Evolutionary conservation across 2,888 invertebrate species (phyloP), one percentile per base, ranked within the genome.

Genomic region (Drosophila pegasa): DNA sequence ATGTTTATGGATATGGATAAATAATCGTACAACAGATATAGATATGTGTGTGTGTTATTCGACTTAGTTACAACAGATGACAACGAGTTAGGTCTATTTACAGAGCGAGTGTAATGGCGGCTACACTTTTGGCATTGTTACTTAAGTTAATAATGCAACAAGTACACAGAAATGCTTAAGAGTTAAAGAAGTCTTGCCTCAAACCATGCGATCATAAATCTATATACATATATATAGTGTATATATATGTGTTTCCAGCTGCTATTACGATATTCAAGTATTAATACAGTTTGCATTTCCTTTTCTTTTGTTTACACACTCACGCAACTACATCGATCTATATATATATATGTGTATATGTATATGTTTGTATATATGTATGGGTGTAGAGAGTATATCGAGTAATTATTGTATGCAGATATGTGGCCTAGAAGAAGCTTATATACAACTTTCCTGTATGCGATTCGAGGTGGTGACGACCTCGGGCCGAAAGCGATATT

Each of bases 361-460:
- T 58, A 33, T 20, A 40, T 41, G n/a, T n/a, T n/a, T n/a, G n/a
- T 66, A 22, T 61, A 51, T 45, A 45, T 58, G 37, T 20, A 40
- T 41, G n/a, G n/a, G n/a, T n/a, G 27, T 54, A 22, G 38, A 29
- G 45, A 40, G 41, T 56, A 56, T 62, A 38, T n/a, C n/a, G 54
- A 31, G 48, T 65, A 22, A 54, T 54, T 54, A 54, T 41, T 54
- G 54, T 54, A 41, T 40, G 40, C 29, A 54, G 52, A 43, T 50
- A 57, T 50, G 35, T 33, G 2, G 25, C 50, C 25, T 51, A 25
- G 25, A 50, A 35, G 64, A 67, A 63, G 66, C 92, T 95, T 96
- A 97, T 95, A 97, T 97, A 95, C 97, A 97, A 93, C 96, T 97
- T 93, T 97, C 97, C 93, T 97, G 97, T 93, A 97, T 96, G 90